These are phyloP conservation scores for Epistrophella euchroma DNA, from an alignment of 2,888 invertebrate species.

Conservation along the genomic window DNA sequence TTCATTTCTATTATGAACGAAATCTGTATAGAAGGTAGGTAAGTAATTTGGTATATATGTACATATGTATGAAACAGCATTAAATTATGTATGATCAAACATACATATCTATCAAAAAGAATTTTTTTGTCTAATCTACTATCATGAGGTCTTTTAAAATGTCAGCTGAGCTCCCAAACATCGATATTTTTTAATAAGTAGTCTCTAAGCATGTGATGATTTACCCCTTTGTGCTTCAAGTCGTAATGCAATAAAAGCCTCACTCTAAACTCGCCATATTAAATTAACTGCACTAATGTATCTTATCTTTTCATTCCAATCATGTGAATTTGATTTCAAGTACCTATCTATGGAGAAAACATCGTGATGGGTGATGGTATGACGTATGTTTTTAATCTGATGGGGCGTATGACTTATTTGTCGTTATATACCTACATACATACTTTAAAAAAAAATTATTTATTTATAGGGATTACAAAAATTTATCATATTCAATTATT, in stretches of 20 bases:
- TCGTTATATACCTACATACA: not conserved
- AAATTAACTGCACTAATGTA: not conserved
- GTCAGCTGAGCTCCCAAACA: constrained; percentile 55
- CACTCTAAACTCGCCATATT: not conserved
- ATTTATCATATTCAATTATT: not conserved
- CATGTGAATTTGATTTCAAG: constrained; percentile 61
- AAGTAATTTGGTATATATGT: too few relatives aligned
- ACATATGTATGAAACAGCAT: too few relatives aligned
- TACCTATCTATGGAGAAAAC: constrained; percentile 4
- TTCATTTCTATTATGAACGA: not conserved
- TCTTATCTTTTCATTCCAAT: constrained; percentile 56
- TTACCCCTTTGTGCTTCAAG: not conserved
- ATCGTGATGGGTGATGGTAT: not conserved
- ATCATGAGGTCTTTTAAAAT: constrained; percentile 53
- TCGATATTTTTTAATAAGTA: not conserved
- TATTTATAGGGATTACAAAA: not conserved
- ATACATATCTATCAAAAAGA: too few relatives aligned
- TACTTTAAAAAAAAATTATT: constrained; percentile 21
- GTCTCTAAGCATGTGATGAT: too few relatives aligned
- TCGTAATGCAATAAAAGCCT: not conserved
- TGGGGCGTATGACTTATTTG: constrained; percentile 54
- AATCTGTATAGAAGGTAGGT: too few relatives aligned
- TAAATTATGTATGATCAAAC: too few relatives aligned
- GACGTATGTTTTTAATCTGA: constrained; percentile 1
- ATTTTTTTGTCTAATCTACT: too few relatives aligned